Evolutionary conservation across 2,113 vertebrate genomes (phyloP).

Genomic region (Scytalopus superciliaris): DNA sequence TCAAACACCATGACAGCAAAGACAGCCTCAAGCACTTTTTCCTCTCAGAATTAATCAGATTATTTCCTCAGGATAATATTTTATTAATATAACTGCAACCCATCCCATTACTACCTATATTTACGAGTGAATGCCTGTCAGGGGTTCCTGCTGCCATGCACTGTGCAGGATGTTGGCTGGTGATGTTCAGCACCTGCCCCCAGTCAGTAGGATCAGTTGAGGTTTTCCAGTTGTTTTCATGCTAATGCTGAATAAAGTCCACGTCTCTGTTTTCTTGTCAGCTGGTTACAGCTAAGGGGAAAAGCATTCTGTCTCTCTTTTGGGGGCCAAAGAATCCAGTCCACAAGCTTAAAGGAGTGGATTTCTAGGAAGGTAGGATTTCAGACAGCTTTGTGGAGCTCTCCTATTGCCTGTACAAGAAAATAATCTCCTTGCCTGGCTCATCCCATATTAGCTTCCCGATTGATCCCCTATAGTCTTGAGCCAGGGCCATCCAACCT

Average conservation of each 20-base stretch:
- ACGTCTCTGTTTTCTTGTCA: not conserved
- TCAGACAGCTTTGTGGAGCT: conserved; percentile 24
- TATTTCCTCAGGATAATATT: conserved; percentile 7
- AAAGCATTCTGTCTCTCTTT: not conserved
- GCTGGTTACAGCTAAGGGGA: not conserved
- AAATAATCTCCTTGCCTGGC: conserved; percentile 55
- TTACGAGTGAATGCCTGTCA: not conserved
- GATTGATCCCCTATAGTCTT: not conserved
- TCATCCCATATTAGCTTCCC: conserved; percentile 46
- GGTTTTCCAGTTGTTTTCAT: not conserved
- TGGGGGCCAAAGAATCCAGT: not conserved
- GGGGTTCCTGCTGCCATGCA: accelerated
- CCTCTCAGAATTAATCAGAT: conserved; percentile 3
- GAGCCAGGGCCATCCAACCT: not conserved
- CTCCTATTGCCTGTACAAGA: not conserved
- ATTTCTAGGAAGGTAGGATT: conserved; percentile 26
- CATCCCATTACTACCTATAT: not conserved
- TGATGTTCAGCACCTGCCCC: not conserved
- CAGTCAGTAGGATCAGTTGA: not conserved
- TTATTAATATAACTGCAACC: not conserved
- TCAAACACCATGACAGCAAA: not conserved
- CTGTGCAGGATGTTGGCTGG: not conserved
- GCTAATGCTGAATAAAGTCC: not conserved
- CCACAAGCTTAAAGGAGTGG: not conserved
- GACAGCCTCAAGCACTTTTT: not conserved